Percentiles rank a stretch among this genome's conserved stretches.
phyloP scores from a whole-genome alignment of 2,797 vertebrate genomes.

The Hippopotamyrus pictus region DNA sequence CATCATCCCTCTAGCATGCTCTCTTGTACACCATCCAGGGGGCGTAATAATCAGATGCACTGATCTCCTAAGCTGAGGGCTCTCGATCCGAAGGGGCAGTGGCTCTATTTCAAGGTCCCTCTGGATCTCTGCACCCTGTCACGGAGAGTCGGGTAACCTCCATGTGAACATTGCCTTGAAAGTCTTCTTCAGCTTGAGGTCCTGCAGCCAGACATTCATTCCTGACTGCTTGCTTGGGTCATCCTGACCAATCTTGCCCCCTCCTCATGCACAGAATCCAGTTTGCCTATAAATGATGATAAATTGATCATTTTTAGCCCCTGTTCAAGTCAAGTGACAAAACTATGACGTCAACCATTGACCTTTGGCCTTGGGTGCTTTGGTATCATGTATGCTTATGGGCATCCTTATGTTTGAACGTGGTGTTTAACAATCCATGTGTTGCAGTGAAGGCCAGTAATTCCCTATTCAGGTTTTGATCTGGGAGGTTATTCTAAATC shows the following conservation, averaged over 20 bases:
- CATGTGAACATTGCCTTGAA: neutral
- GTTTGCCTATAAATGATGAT: neutral
- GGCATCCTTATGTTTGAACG: neutral
- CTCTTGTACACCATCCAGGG: neutral
- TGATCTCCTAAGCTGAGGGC: neutral
- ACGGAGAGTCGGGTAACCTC: neutral
- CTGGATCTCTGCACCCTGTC: neutral
- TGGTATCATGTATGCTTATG: neutral
- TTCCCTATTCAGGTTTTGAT: neutral
- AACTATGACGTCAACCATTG: neutral
- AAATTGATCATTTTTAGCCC: neutral
- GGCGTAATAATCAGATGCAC: neutral
- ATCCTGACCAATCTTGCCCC: neutral
- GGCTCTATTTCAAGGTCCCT: neutral
- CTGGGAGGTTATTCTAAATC: neutral
- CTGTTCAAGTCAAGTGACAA: neutral
- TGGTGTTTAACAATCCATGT: neutral
- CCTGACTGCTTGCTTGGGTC: neutral
- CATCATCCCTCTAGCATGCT: neutral
- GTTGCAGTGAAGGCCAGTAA: neutral
- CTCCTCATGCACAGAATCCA: neutral
- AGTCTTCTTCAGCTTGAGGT: neutral
- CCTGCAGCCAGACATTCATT: neutral
- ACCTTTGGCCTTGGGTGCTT: neutral
- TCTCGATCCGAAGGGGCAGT: neutral